Base-by-base conservation (phyloP, 2,113 vertebrate genomes). In the Leptosomus discolor region DNA sequence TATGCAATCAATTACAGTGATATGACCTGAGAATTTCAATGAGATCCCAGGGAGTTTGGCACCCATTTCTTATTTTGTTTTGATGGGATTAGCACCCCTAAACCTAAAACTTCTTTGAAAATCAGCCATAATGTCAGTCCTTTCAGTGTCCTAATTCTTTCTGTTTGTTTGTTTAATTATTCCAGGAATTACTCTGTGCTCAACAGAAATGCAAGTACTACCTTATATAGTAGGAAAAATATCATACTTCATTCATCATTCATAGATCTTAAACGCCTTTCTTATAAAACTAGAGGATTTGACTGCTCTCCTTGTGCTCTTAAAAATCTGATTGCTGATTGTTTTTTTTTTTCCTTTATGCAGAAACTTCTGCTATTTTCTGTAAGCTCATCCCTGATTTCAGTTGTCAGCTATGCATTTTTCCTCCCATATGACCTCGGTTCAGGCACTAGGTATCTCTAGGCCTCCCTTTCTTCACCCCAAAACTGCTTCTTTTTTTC, bases 11-110 rank as follows among this genome's bases (percentile, higher is more conserved):
- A 71, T 95, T 97, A 87, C 39, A 94, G 69, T 87, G 80, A 87
- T 81, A 89, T 46, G 91, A 94, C 57, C 65, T 65, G 89, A 87
- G 92, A 94, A 95, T 95, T 94, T 95, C 91, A 96, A 71, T 82
- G 74, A 92, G 54, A 74, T 34, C 56, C 7, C 54, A 65, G 65
- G 69, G 69, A 94, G 24, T 89, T 93, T 92, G 91, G 80, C 68
- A 86, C 22, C 15, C 48, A 37, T 92, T 93, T 95, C 51, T 67
- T 92, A 39, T 78, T 93, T 94, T 90, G n/a, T 94, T 94, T 95
- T n/a, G 5, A 57, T 87, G 34, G 34, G 43, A 85, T 94, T 89
- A 86, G 51, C 48, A 84, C 56, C 53, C 69, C 53, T 86, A 93
- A 87, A 84, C 86, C 26, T 82, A 75, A 95, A 94, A 82, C 57